Evolutionary conservation across 2,113 vertebrate genomes (phyloP).

Genomic region (Microcebus ravelobensis): DNA sequence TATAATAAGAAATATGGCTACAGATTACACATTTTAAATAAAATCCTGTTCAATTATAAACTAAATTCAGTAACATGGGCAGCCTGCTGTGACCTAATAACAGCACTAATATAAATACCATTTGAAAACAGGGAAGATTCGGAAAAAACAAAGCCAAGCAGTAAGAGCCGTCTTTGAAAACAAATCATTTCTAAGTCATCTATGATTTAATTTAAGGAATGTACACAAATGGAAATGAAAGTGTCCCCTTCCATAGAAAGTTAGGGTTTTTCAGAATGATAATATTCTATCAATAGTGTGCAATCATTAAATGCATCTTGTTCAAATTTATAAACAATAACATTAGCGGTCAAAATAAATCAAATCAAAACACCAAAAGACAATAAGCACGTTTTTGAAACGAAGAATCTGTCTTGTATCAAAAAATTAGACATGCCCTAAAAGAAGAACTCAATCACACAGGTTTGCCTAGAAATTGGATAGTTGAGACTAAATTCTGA

Average conservation of each 20-base stretch:
- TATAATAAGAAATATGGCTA: not conserved
- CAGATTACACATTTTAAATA: not conserved
- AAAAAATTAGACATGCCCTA: not conserved
- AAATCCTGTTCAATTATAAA: not conserved
- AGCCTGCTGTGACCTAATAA: not conserved
- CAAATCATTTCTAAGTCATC: not conserved
- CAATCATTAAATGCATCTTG: not conserved
- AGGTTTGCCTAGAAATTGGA: not conserved
- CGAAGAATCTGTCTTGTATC: not conserved
- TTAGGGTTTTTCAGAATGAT: not conserved
- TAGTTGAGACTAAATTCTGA: not conserved
- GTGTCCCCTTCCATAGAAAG: not conserved
- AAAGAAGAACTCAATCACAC: not conserved
- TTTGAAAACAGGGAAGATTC: not conserved
- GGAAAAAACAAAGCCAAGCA: constrained; percentile 8
- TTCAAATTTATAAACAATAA: not conserved
- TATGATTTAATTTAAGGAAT: not conserved
- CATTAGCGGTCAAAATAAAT: not conserved
- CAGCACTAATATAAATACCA: not conserved
- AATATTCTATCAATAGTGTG: not conserved
- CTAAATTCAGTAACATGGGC: not conserved
- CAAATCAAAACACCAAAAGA: not conserved
- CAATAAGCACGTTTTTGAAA: not conserved
- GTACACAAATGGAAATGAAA: not conserved
- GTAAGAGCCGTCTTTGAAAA: not conserved